Evolutionary conservation across 2,888 invertebrate species (phyloP).

Genomic region (Hyposoter dolosus): DNA sequence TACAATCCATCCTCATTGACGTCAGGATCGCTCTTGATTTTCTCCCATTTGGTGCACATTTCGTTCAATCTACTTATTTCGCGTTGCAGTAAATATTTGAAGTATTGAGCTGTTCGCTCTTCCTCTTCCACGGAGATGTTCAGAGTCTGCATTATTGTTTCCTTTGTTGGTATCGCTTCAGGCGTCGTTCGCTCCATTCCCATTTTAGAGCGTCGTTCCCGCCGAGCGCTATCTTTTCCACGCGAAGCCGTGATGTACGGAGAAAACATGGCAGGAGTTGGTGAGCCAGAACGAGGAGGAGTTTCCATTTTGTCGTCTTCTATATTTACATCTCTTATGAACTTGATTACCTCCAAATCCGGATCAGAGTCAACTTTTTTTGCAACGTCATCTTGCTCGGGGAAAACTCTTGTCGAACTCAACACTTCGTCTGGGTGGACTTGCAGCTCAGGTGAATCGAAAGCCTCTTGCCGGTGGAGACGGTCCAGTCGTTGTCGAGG

Average conservation of each 20-base stretch:
- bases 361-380: background rate
- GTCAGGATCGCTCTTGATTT: slow-evolving; percentile 82
- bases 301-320: background rate
- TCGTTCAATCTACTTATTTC: slow-evolving; percentile 86
- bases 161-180: slow-evolving; percentile 78
- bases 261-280: slow-evolving; percentile 76
- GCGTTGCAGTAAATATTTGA: slow-evolving; percentile 84
- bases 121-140: slow-evolving; percentile 80
- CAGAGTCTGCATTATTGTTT: slow-evolving; percentile 77
- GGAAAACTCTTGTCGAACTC: background rate
- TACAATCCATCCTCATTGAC: slow-evolving; percentile 86
- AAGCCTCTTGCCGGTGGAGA: background rate
- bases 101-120: slow-evolving; percentile 83
- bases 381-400: background rate
- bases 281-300: slow-evolving; percentile 30
- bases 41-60: slow-evolving; percentile 87
- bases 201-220: slow-evolving; percentile 82
- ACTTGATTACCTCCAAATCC: too few species aligned
- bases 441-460: background rate
- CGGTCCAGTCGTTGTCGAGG: background rate
- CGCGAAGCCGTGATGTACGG: slow-evolving; percentile 87
- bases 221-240: slow-evolving; percentile 87
- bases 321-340: background rate
- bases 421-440: background rate
- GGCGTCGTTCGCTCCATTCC: slow-evolving; percentile 66